These are phyloP conservation scores for Paramuricea clavata DNA, from an alignment of 92 coral and sea anemone genomes.

Conservation along the genomic window DNA sequence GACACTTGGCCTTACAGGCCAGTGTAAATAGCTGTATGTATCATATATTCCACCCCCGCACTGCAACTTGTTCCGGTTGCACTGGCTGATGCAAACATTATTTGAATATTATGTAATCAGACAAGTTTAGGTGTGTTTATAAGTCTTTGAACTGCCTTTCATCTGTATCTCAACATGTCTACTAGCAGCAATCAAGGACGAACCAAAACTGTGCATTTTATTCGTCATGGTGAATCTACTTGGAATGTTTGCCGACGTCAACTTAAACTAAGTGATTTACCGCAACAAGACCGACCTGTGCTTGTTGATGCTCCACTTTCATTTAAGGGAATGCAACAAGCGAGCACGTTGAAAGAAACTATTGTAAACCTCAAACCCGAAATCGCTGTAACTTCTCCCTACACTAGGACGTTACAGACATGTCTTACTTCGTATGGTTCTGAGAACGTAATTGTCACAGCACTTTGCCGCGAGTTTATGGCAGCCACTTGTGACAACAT, in stretches of 20 bases:
- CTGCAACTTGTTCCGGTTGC: not conserved
- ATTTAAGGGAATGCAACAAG: constrained; percentile 61
- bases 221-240: constrained; percentile 71
- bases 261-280: constrained; percentile 11
- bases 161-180: not conserved
- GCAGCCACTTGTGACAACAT: constrained; percentile 55
- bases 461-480: constrained; percentile 66
- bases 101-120: constrained; percentile 8
- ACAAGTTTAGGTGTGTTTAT: not conserved
- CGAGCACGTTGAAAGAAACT: constrained; percentile 36
- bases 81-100: not conserved
- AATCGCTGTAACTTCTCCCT: constrained; percentile 50
- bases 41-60: constrained; percentile 7
- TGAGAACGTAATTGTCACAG: constrained; percentile 43
- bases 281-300: constrained; percentile 51
- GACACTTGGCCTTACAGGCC: too few relatives aligned
- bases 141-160: not conserved
- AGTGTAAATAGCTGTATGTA: too few relatives aligned
- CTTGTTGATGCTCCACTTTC: constrained; percentile 67
- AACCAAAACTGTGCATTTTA: constrained; percentile 57
- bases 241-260: constrained; percentile 62
- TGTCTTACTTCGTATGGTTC: constrained; percentile 59
- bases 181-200: not conserved
- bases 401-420: constrained; percentile 63
- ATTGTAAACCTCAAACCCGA: constrained; percentile 49